Percentiles rank a stretch among this genome's conserved stretches.
phyloP scores from a whole-genome alignment of 1,140 invertebrate genomes.

The Drosophila gunungcola region DNA sequence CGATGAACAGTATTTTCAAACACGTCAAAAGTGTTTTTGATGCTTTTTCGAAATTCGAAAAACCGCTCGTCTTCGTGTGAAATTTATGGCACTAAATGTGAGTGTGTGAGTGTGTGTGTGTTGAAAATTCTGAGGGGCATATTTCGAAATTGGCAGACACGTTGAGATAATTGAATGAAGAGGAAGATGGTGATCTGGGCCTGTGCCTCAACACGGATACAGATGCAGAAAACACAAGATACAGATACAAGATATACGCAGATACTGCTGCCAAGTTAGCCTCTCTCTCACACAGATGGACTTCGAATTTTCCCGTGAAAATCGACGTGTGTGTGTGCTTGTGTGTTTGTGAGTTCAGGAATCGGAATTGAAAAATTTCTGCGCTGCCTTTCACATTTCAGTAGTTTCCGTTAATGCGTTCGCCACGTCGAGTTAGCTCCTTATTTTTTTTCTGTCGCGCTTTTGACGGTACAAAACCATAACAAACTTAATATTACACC shows the following conservation, averaged over 20 bases:
- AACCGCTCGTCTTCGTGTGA: slow-evolving; percentile 30
- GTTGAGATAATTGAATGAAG: slow-evolving; percentile 26
- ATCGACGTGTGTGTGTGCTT: slow-evolving; percentile 30
- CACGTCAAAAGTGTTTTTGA: slow-evolving; percentile 30
- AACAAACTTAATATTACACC: slow-evolving; percentile 6
- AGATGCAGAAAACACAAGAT: slow-evolving; percentile 12
- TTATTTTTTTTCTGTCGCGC: slow-evolving; percentile 33
- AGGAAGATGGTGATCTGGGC: slow-evolving; percentile 48
- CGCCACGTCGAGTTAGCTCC: slow-evolving; percentile 60
- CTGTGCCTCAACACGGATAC: slow-evolving; percentile 57
- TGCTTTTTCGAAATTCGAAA: slow-evolving; percentile 35
- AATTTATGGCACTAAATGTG: slow-evolving; percentile 28
- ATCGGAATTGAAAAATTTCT: slow-evolving; percentile 75
- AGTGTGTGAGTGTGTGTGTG: slow-evolving; percentile 7
- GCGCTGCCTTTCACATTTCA: slow-evolving; percentile 79
- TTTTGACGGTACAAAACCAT: slow-evolving; percentile 28
- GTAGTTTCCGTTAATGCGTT: slow-evolving; percentile 82
- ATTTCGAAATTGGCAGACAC: slow-evolving; percentile 73
- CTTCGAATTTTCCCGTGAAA: slow-evolving; percentile 47
- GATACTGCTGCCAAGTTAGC: slow-evolving; percentile 30
- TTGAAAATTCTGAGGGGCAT: slow-evolving; percentile 45
- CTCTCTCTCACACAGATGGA: slow-evolving; percentile 49
- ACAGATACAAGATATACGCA: slow-evolving; percentile 25
- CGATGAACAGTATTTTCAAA: slow-evolving; percentile 20
- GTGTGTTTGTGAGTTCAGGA: slow-evolving; percentile 49